phyloP scores from a whole-genome alignment of 2,888 invertebrate genomes.

The Clanis bilineata region DNA sequence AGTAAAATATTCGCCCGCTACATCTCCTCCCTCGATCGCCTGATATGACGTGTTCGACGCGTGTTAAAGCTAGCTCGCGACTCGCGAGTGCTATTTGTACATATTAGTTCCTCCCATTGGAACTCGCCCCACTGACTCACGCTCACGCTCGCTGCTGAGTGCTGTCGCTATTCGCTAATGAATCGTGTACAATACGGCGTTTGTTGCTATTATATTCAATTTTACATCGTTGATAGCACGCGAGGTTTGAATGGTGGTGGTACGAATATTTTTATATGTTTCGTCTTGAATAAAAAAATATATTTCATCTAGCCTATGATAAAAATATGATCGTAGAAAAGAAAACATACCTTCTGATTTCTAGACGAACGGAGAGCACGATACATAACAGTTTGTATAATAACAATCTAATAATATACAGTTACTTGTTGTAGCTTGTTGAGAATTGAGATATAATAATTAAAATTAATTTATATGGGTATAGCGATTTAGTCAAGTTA shows the following conservation, averaged over 20 bases:
- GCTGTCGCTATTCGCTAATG: constrained; percentile 31
- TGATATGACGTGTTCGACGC: constrained; percentile 30
- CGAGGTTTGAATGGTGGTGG: neutral
- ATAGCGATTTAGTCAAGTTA: too few relatives aligned
- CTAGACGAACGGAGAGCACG: too few relatives aligned
- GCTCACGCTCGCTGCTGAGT: neutral
- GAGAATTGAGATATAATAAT: too few relatives aligned
- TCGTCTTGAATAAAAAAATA: too few relatives aligned
- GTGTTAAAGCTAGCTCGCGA: constrained; percentile 35
- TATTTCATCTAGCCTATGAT: too few relatives aligned
- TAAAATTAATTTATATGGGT: too few relatives aligned
- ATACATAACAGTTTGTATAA: too few relatives aligned
- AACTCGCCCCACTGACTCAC: constrained; percentile 1
- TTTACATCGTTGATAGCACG: neutral
- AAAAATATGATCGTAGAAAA: too few relatives aligned
- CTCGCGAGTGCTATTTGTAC: constrained; percentile 44
- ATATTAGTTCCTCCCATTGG: constrained; percentile 29
- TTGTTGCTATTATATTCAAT: neutral
- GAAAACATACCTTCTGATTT: too few relatives aligned
- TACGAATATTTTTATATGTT: neutral
- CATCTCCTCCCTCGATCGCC: constrained; percentile 11
- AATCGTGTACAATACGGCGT: constrained; percentile 25
- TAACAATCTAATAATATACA: too few relatives aligned
- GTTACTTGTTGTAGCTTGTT: too few relatives aligned
- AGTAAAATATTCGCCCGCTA: constrained; percentile 10